phyloP scores from a whole-genome alignment of 2,113 vertebrate genomes.

The Vidua chalybeata region DNA sequence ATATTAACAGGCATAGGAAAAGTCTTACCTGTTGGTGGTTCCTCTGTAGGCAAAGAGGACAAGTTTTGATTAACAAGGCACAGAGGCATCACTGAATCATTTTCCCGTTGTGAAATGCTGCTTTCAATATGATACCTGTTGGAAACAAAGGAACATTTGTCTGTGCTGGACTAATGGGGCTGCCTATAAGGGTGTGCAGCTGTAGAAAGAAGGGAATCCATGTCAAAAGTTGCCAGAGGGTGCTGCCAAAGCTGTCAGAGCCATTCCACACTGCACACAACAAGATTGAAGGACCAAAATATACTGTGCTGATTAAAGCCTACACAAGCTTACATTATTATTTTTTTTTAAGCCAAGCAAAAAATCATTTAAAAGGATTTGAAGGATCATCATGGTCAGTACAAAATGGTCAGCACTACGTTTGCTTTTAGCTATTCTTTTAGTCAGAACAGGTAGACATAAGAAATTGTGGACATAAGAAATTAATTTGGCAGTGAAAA shows the following conservation, averaged over 20 bases:
- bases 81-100: slow-evolving; percentile 76
- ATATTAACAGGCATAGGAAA: not conserved
- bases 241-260: not conserved
- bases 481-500: not conserved
- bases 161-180: not conserved
- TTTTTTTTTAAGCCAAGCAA: not conserved
- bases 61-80: slow-evolving; percentile 74
- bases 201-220: not conserved
- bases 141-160: slow-evolving; percentile 14
- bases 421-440: not conserved
- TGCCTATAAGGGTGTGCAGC: not conserved
- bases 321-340: not conserved
- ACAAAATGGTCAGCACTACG: too few species aligned
- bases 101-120: slow-evolving; percentile 70
- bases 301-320: not conserved
- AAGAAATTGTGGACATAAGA: not conserved
- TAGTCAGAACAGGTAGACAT: not conserved
- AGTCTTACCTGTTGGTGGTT: slow-evolving; percentile 67
- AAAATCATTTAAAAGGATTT: not conserved
- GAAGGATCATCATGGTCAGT: not conserved
- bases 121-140: slow-evolving; percentile 85
- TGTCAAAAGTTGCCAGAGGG: not conserved
- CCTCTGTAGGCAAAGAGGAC: slow-evolving; percentile 45
- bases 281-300: not conserved
- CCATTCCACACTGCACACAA: not conserved